phyloP scores from a whole-genome alignment of 2,888 invertebrate species.

The Drosophila nr. perissopoda region DNA sequence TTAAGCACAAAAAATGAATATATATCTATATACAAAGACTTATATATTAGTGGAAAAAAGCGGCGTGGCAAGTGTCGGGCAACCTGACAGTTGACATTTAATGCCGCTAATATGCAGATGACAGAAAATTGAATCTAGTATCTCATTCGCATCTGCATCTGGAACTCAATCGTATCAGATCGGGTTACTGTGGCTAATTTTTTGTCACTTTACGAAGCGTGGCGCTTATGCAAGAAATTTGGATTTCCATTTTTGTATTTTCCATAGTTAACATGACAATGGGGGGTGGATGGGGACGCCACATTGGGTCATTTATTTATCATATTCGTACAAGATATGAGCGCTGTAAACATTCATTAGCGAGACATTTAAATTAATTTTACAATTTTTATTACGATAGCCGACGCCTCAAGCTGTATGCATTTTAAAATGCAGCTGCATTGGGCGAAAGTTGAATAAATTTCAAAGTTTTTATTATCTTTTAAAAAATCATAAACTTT shows the following conservation, averaged over 20 bases:
- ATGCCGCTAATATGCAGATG: constrained; percentile 59
- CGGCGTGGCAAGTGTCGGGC: constrained; percentile 42
- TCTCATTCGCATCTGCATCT: constrained; percentile 35
- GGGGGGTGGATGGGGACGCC: constrained; percentile 1
- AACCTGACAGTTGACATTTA: constrained; percentile 65
- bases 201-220: constrained; percentile 53
- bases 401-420: constrained; percentile 15
- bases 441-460: constrained; percentile 34
- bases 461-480: background rate
- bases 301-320: constrained; percentile 7
- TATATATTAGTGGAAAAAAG: constrained; percentile 19
- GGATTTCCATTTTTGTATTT: constrained; percentile 43
- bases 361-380: constrained; percentile 80
- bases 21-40: background rate
- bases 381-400: constrained; percentile 43
- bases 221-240: constrained; percentile 54
- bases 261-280: constrained; percentile 67
- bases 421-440: constrained; percentile 13
- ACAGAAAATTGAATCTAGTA: constrained; percentile 36
- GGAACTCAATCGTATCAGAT: constrained; percentile 19
- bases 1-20: constrained; percentile 2
- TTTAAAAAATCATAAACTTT: constrained; percentile 13
- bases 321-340: constrained; percentile 54
- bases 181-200: constrained; percentile 63
- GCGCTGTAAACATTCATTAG: constrained; percentile 69